A percentile compares a stretch with the other conserved stretches of the same genome.
phyloP scores from a whole-genome alignment of 2,113 vertebrate genomes.

The Pheucticus melanocephalus region DNA sequence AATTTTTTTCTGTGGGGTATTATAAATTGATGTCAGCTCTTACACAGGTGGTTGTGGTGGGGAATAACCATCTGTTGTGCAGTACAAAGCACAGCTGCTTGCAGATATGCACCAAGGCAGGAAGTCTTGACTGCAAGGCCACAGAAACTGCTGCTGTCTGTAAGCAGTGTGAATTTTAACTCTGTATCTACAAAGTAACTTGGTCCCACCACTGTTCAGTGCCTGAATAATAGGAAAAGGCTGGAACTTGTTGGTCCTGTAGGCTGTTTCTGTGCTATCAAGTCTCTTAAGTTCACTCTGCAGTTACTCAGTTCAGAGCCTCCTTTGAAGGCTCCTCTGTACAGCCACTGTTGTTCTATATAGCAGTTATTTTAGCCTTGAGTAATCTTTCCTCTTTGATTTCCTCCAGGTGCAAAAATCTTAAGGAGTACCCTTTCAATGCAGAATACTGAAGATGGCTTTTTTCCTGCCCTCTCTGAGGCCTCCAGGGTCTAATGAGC shows the following conservation, averaged over 20 bases:
- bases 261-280: not conserved
- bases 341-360: not conserved
- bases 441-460: constrained; percentile 49
- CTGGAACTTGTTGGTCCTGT: not conserved
- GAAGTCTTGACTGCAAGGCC: not conserved
- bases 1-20: not conserved
- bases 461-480: not conserved
- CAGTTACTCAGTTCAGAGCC: not conserved
- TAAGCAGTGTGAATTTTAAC: not conserved
- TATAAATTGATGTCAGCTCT: not conserved
- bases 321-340: not conserved
- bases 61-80: not conserved
- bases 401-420: constrained; percentile 53
- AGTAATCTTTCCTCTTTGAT: not conserved
- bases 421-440: constrained; percentile 69
- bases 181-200: not conserved
- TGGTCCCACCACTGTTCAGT: not conserved
- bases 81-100: not conserved
- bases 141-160: not conserved
- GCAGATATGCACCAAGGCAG: not conserved
- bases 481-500: not conserved
- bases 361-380: not conserved
- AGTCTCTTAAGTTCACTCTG: not conserved
- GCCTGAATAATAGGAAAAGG: not conserved
- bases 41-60: not conserved